Evolutionary conservation across 2,888 invertebrate genomes (phyloP).

Genomic region (Sicus ferrugineus): DNA sequence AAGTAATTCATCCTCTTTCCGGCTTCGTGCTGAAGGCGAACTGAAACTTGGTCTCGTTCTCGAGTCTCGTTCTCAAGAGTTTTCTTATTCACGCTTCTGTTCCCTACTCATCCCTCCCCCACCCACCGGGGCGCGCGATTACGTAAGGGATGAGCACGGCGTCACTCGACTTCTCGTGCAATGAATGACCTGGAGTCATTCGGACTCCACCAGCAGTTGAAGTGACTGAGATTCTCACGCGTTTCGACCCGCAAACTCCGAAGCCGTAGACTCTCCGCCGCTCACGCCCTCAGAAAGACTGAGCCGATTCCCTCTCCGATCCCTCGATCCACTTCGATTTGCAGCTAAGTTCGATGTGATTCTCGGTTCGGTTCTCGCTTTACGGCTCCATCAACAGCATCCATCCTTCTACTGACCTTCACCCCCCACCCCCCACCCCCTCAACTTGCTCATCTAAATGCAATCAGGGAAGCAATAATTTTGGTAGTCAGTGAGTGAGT

Average conservation of each 20-base stretch:
- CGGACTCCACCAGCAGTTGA: not conserved
- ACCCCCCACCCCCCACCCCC: not conserved
- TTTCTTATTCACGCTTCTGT: not conserved
- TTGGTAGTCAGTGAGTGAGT: constrained; percentile 47
- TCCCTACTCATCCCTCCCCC: not conserved
- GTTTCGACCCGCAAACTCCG: no score
- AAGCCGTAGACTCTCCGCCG: not conserved
- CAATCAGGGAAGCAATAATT: constrained; percentile 56
- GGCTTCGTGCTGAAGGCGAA: not conserved
- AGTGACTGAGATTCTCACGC: not conserved
- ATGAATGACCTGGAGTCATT: not conserved
- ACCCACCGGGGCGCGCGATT: not conserved
- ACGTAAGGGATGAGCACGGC: not conserved
- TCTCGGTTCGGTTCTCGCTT: constrained; percentile 5
- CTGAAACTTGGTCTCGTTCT: no score
- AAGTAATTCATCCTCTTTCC: not conserved
- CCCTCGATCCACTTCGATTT: not conserved
- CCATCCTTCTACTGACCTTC: not conserved
- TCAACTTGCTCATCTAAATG: constrained; percentile 44
- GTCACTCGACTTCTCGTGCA: not conserved
- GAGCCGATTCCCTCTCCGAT: not conserved
- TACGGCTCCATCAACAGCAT: not conserved
- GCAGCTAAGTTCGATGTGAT: no score
- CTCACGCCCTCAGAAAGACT: no score
- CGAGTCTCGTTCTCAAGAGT: no score